phyloP scores from a whole-genome alignment of 1,140 invertebrate species.

The Rhagoletis zephyria region DNA sequence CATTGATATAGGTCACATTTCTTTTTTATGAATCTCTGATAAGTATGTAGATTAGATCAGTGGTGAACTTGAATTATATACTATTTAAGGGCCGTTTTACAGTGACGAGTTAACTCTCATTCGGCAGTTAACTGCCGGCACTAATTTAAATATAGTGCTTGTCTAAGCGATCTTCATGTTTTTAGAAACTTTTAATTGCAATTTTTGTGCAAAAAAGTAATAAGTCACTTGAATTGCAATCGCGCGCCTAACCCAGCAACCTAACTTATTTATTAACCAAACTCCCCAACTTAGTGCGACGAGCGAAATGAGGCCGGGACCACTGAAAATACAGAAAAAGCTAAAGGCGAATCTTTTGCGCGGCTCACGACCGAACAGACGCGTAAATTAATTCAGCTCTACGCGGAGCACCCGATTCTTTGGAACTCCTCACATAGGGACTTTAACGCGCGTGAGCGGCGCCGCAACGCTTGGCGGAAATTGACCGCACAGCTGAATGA shows the following conservation, averaged over 20 bases:
- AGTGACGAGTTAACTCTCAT: too few species aligned
- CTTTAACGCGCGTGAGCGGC: slow-evolving; percentile 60
- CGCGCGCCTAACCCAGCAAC: too few species aligned
- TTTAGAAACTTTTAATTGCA: too few species aligned
- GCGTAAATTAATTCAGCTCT: slow-evolving; percentile 60
- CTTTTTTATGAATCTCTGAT: too few species aligned
- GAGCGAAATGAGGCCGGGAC: background rate
- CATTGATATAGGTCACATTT: too few species aligned
- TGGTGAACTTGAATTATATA: too few species aligned
- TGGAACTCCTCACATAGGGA: slow-evolving; percentile 69
- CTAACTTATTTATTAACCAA: background rate
- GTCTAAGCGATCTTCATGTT: background rate
- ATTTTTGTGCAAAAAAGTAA: too few species aligned
- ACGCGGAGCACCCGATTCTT: slow-evolving; percentile 61
- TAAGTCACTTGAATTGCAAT: too few species aligned
- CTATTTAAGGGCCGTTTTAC: background rate
- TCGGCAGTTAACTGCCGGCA: background rate
- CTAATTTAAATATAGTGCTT: too few species aligned
- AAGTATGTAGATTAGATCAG: too few species aligned
- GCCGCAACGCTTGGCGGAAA: slow-evolving; percentile 64
- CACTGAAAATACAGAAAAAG: background rate
- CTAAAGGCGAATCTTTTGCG: slow-evolving; percentile 25
- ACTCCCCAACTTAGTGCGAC: background rate
- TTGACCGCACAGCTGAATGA: slow-evolving; percentile 61
- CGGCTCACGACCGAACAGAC: slow-evolving; percentile 61